A percentile compares a stretch with the other conserved stretches of the same genome.
Evolutionary conservation across 2,888 invertebrate species (phyloP).

Genomic region (Dermolepida albohirtum): DNA sequence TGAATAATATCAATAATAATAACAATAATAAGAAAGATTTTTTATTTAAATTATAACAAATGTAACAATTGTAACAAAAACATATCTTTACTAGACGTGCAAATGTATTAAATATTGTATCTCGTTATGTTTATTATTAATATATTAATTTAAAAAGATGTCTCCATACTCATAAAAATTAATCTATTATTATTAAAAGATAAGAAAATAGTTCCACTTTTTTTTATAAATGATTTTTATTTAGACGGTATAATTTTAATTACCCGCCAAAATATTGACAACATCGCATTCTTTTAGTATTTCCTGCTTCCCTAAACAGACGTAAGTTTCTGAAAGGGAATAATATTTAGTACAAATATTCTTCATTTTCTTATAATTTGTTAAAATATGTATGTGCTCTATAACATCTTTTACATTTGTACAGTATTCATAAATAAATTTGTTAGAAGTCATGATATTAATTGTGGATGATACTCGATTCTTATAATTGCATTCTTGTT

Average conservation of each 20-base stretch:
- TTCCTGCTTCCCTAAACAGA: conserved; percentile 38
- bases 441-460: background rate
- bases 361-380: background rate
- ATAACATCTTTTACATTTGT: background rate
- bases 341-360: conserved; percentile 6
- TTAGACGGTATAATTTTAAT: background rate
- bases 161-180: background rate
- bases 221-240: no score
- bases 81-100: background rate
- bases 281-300: conserved; percentile 30
- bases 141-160: background rate
- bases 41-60: no score
- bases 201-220: background rate
- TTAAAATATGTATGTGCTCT: conserved; percentile 33
- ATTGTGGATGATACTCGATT: conserved; percentile 35
- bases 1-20: no score
- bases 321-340: conserved; percentile 23
- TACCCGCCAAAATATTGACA: conserved; percentile 27
- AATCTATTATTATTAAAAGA: background rate
- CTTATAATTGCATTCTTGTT: conserved; percentile 1
- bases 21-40: no score
- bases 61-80: no score
- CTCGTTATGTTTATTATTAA: no score
- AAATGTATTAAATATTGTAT: background rate
- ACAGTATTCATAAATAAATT: background rate